These are phyloP conservation scores for Rousettus madagascariensis DNA, from an alignment of 2,797 vertebrate genomes.

Conservation along the genomic window DNA sequence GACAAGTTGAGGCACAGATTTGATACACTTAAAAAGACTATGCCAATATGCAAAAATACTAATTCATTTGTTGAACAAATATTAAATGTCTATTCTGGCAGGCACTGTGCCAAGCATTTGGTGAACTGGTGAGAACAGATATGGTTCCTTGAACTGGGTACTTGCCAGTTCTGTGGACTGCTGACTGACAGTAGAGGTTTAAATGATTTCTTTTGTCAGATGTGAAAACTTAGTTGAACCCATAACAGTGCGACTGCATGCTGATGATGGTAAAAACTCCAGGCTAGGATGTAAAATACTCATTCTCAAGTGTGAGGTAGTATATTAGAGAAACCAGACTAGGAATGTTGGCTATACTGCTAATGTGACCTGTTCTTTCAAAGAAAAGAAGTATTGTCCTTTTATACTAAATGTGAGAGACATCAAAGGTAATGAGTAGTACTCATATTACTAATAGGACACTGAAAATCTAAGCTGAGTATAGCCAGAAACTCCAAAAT, in stretches of 20 bases:
- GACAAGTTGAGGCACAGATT: not conserved
- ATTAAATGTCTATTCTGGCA: not conserved
- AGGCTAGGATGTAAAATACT: not conserved
- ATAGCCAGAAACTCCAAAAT: not conserved
- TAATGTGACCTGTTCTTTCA: not conserved
- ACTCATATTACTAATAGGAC: not conserved
- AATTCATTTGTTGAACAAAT: conserved; percentile 9
- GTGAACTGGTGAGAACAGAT: not conserved
- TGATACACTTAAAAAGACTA: not conserved
- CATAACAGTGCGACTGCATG: not conserved
- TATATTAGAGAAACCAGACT: not conserved
- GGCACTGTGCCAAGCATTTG: not conserved
- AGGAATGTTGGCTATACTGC: not conserved
- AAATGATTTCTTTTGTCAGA: not conserved
- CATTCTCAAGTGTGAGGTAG: not conserved
- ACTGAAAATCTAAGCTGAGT: conserved; percentile 17
- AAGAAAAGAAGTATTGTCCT: not conserved
- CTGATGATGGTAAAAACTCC: not conserved
- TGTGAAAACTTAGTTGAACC: not conserved
- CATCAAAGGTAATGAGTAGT: not conserved
- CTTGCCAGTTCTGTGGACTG: not conserved
- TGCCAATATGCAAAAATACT: not conserved
- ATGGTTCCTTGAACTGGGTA: not conserved
- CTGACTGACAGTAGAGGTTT: not conserved
- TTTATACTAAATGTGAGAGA: conserved; percentile 28